Evolutionary conservation across 2,113 vertebrate species (phyloP), one percentile per base, ranked within the genome.

Genomic region (Colossoma macropomum): DNA sequence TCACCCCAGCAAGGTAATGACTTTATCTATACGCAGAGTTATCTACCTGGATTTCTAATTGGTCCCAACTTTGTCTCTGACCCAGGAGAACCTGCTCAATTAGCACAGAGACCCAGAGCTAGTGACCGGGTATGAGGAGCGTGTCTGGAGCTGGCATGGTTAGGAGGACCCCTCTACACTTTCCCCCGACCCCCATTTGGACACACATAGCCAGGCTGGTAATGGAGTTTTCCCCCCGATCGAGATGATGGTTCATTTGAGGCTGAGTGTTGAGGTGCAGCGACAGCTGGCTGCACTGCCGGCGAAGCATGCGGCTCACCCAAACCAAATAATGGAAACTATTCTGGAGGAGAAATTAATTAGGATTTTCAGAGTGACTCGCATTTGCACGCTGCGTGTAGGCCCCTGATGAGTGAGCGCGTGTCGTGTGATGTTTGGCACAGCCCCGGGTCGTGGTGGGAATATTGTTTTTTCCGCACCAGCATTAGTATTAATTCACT

Each of bases 291-390:
- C 28, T 25, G 54, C 54, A 56, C 54, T 21, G 19, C 1, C 4
- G 21, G 59, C 9, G 12, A 0, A 56, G 54, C 10, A 54, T 5
- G 1, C 16, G 50, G 54, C 34, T 2, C 52, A 34, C 30, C 19
- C 50, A 25, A 60, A 82, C 1, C 12, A 52, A 76, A 82, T 69
- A 59, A 77, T 27, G 21, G 52, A 63, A 71, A 77, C 66, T 72
- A 83, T 83, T 77, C 65, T 27, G 13, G 59, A 71, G 70, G 66
- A 83, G 66, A 83, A 71, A 77, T 83, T 71, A 62, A 83, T 83
- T 77, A 45, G 68, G 34, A 41, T 77, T 83, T 56, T 83, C 52
- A 60, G 63, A 70, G 74, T 65, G 60, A 65, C 38, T 83, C 63
- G 69, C 68, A 68, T 74, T 68, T 81, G 54, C 60, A 79, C 27